Conservation (phyloP, 2,888 invertebrate genomes). For the Lochmaea capreae region DNA sequence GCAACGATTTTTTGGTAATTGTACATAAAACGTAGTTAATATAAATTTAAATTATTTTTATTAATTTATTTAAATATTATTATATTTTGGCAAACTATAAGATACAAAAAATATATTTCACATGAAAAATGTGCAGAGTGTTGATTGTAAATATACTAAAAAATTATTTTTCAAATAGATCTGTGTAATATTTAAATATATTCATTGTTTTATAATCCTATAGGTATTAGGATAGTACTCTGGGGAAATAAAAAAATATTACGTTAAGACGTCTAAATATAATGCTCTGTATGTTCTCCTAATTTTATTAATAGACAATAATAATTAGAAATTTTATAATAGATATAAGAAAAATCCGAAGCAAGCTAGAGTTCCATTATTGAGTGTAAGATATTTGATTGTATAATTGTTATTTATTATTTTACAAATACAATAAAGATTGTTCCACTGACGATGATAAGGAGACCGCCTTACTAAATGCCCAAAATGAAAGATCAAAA, state of each 20-base stretch:
- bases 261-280: slow-evolving; percentile 35
- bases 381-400: too few relatives aligned
- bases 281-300: slow-evolving; percentile 37
- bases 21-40: slow-evolving; percentile 39
- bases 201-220: slow-evolving; percentile 33
- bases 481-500: too few relatives aligned
- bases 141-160: slow-evolving; percentile 6
- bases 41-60: slow-evolving; percentile 43
- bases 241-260: slow-evolving; percentile 29
- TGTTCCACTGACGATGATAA: too few relatives aligned
- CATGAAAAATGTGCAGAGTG: slow-evolving; percentile 23
- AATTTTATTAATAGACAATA: not conserved
- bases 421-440: too few relatives aligned
- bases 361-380: too few relatives aligned
- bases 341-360: too few relatives aligned
- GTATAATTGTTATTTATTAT: too few relatives aligned
- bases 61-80: slow-evolving; percentile 28
- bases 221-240: slow-evolving; percentile 50
- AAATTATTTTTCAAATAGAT: not conserved
- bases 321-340: too few relatives aligned
- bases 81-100: slow-evolving; percentile 43
- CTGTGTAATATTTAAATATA: slow-evolving; percentile 17
- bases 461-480: too few relatives aligned
- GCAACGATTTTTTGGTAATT: slow-evolving; percentile 37
- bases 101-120: slow-evolving; percentile 23